Evolutionary conservation across 2,888 invertebrate genomes (phyloP).

Genomic region (Tipula helvola): DNA sequence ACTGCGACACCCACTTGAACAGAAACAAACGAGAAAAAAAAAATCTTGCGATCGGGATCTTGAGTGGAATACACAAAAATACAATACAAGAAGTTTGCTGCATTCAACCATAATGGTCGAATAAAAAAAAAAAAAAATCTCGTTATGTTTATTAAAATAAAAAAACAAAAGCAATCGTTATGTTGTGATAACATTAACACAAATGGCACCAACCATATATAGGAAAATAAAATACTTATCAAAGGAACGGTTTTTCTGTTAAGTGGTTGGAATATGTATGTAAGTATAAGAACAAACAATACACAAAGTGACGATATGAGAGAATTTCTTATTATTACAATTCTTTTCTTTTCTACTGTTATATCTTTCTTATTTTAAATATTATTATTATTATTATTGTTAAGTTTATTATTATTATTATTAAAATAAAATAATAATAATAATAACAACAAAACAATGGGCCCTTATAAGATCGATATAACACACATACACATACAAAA

Average conservation of each 20-base stretch:
- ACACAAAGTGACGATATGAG: not conserved
- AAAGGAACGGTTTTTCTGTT: not conserved
- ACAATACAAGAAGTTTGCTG: not conserved
- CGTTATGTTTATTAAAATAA: not conserved
- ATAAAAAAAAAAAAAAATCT: not conserved
- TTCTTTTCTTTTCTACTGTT: not conserved
- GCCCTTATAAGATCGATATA: not conserved
- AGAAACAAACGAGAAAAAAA: not conserved
- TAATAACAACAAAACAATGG: not conserved
- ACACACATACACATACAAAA: not conserved
- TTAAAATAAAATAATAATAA: not conserved
- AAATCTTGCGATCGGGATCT: not conserved
- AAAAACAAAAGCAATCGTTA: not conserved
- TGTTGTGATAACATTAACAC: slow-evolving; percentile 4
- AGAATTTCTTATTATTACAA: not conserved
- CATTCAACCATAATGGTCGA: not conserved
- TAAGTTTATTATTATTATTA: not conserved
- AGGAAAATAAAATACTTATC: not conserved
- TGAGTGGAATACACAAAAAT: not conserved
- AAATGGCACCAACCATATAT: slow-evolving; percentile 4
- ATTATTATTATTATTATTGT: not conserved
- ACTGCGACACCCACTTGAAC: not conserved
- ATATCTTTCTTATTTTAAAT: slow-evolving; percentile 4
- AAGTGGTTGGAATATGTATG: not conserved
- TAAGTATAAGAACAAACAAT: not conserved